Base-by-base conservation (phyloP, 2,888 invertebrate species). In the Patella pellucida region DNA sequence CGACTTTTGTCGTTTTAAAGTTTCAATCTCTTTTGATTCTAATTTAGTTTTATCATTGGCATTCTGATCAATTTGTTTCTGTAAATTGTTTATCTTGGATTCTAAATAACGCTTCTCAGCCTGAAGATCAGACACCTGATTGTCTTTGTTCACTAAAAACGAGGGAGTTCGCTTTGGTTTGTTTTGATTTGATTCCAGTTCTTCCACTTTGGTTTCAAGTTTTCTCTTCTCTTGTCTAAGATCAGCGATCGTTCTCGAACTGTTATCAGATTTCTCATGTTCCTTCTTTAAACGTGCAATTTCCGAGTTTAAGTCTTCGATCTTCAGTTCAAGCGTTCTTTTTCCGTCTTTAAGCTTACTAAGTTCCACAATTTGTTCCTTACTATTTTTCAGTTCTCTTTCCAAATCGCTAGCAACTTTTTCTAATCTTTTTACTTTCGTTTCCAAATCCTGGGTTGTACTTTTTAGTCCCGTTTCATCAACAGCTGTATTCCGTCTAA, bases 181-280 rank as follows among this genome's bases (percentile, higher is more conserved):
- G 54, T 69, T 74, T 74, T 69, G 51, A 12, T 68, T 68, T 5
- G 75, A 56, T 52, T 85, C 83, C 31, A 86, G 74, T 73, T 87
- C 86, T 69, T 81, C 82, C 14, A 82, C 76, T 73, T 81, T 78
- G 81, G 81, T 52, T 78, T 80, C 75, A 68, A 76, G 67, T 52
- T 79, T 75, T 27, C 83, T 81, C 51, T 77, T 81, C n/a, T 82
- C 82, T n/a, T 76, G 71, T 68, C 76, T 81, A 62, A 81, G 68
- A 50, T 77, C 78, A 11, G 78, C 78, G 0, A 84, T 27, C 19
- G 50, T 56, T 51, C 51, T 77, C 27, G 19, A 75, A 23, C 14
- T 62, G 41, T 54, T 73, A 1, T 92, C 89, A 23, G 92, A 92
- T n/a, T 91, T 87, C 1, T 93, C 85, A 80, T 92, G 91, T 75